Evolutionary conservation across 2,888 invertebrate species (phyloP).

Genomic region (Barypeithes pellucidus): DNA sequence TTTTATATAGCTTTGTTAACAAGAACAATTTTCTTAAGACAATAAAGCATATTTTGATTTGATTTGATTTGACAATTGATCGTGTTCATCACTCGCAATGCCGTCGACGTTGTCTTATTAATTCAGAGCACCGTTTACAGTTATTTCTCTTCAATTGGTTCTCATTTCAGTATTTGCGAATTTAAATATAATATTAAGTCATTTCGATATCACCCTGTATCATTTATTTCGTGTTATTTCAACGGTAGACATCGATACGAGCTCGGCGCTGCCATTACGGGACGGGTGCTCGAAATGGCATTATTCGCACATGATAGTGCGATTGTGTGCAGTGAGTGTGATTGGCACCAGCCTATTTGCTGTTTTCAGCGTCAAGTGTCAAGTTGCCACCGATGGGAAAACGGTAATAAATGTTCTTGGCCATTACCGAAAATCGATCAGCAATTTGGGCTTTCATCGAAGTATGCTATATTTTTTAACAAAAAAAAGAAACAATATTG

Average conservation of each 20-base stretch:
- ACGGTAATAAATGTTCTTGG: constrained; percentile 29
- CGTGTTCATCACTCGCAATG: no score
- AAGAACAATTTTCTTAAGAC: no score
- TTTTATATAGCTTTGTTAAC: no score
- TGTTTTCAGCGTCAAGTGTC: constrained; percentile 28
- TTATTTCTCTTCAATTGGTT: no score
- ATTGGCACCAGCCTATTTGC: constrained; percentile 29
- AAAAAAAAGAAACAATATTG: not conserved
- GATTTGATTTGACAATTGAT: no score
- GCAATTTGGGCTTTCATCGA: not conserved
- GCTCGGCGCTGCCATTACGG: constrained; percentile 10
- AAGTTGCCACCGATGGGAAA: constrained; percentile 28
- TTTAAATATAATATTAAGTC: no score
- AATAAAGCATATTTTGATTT: no score
- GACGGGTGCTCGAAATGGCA: constrained; percentile 16
- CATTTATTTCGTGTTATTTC: constrained; percentile 15
- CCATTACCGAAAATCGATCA: constrained; percentile 26
- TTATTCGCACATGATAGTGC: constrained; percentile 31
- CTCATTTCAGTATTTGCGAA: no score
- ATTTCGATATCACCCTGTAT: no score
- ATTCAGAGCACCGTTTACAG: no score
- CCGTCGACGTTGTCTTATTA: no score
- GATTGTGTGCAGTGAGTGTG: constrained; percentile 26
- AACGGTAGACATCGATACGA: not conserved
- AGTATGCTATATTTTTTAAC: not conserved